phyloP scores from a whole-genome alignment of 1,140 invertebrate species.

The Drosophila erecta region DNA sequence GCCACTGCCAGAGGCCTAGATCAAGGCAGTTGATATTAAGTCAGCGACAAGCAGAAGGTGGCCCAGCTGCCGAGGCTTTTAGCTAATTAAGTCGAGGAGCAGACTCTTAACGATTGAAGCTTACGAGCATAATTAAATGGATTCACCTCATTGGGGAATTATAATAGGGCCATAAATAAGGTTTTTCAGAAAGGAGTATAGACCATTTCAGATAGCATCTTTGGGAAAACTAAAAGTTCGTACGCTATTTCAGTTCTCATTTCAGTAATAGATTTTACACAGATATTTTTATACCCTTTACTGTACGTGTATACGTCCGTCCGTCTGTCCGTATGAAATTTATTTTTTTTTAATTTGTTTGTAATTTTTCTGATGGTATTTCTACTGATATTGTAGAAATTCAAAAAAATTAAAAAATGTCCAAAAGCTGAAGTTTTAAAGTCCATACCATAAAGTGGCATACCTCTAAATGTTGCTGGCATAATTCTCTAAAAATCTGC shows the following conservation, averaged over 20 bases:
- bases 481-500: too few species aligned
- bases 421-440: too few species aligned
- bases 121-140: conserved; percentile 50
- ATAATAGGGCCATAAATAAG: conserved; percentile 50
- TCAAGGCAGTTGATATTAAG: conserved; percentile 68
- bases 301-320: too few species aligned
- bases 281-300: not conserved
- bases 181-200: conserved; percentile 17
- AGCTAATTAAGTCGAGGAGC: conserved; percentile 67
- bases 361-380: too few species aligned
- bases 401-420: too few species aligned
- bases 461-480: too few species aligned
- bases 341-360: too few species aligned
- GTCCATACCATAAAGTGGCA: too few species aligned
- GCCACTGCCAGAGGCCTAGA: conserved; percentile 57
- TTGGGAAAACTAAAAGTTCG: not conserved
- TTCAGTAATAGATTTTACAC: not conserved
- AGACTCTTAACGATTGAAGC: conserved; percentile 35
- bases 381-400: too few species aligned
- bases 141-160: conserved; percentile 38
- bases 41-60: conserved; percentile 10
- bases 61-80: conserved; percentile 56
- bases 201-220: conserved; percentile 22
- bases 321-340: too few species aligned
- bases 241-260: not conserved